phyloP scores from a whole-genome alignment of 2,113 vertebrate genomes.

The Tricholaema leucomelas region DNA sequence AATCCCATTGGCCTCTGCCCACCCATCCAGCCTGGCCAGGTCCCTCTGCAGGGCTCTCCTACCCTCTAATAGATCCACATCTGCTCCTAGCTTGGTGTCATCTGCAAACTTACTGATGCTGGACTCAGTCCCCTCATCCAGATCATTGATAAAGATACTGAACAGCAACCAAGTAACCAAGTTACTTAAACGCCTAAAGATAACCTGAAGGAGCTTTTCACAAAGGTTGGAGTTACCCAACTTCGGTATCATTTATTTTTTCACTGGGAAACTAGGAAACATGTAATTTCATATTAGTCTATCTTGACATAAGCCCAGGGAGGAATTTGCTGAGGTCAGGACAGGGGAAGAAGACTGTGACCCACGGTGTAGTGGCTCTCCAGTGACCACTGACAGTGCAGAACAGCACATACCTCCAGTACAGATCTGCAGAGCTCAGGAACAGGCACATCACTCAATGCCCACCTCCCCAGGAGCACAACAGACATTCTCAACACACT shows the following conservation, averaged over 20 bases:
- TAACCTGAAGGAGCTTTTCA: neutral
- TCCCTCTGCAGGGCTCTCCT: too few relatives aligned
- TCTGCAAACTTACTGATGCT: too few relatives aligned
- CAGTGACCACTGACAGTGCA: neutral
- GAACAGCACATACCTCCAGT: accelerated
- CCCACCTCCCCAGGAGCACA: neutral
- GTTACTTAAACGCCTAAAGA: neutral
- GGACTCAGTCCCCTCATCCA: too few relatives aligned
- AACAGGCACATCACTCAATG: neutral
- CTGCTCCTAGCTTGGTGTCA: too few relatives aligned
- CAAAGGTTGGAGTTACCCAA: neutral
- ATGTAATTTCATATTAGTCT: neutral
- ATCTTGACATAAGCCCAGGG: neutral
- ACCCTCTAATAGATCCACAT: too few relatives aligned
- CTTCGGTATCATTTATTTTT: neutral
- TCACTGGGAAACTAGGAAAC: neutral
- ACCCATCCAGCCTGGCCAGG: too few relatives aligned
- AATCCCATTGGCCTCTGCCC: too few relatives aligned
- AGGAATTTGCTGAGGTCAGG: neutral
- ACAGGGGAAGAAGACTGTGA: neutral
- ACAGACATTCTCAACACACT: neutral
- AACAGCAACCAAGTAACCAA: too few relatives aligned
- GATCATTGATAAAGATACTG: too few relatives aligned
- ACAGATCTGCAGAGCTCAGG: neutral
- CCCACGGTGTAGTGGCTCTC: neutral